Percentiles rank a stretch among this genome's conserved stretches.
Conservation (phyloP, 2,797 vertebrate species). For the Novumbra hubbsi region DNA sequence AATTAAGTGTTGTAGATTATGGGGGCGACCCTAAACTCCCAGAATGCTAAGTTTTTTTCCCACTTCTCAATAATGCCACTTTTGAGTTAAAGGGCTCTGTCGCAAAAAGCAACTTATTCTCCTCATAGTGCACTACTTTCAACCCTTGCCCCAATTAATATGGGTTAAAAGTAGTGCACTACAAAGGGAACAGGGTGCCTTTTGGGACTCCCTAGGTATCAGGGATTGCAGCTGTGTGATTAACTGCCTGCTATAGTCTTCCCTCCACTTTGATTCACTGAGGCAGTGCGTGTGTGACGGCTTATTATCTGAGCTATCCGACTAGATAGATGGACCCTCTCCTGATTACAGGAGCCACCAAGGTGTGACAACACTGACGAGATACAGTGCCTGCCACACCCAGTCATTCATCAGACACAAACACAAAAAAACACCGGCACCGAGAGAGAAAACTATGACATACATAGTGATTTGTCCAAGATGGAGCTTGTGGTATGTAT, state of each 20-base stretch:
- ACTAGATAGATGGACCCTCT: conserved; percentile 1
- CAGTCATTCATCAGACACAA: conserved; percentile 1
- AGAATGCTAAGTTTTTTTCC: neutral
- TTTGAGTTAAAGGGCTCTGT: neutral
- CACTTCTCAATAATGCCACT: neutral
- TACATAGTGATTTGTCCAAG: neutral
- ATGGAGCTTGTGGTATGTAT: neutral
- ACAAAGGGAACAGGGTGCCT: conserved; percentile 8
- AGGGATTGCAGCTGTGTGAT: conserved; percentile 1
- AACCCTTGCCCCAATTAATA: neutral
- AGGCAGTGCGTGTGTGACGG: conserved; percentile 1
- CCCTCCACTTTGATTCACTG: neutral
- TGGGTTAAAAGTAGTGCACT: neutral
- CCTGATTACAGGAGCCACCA: neutral
- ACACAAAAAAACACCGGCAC: neutral
- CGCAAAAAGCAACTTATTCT: neutral
- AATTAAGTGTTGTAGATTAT: neutral
- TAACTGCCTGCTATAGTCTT: neutral
- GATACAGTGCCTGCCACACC: neutral
- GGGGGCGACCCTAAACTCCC: neutral
- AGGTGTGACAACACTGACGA: conserved; percentile 9
- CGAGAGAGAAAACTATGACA: neutral
- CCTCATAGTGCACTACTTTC: neutral
- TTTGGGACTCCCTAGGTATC: conserved; percentile 10
- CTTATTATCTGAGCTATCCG: conserved; percentile 5